Evolutionary conservation across 2,113 vertebrate species (phyloP).

Genomic region (Dasyurus viverrinus): DNA sequence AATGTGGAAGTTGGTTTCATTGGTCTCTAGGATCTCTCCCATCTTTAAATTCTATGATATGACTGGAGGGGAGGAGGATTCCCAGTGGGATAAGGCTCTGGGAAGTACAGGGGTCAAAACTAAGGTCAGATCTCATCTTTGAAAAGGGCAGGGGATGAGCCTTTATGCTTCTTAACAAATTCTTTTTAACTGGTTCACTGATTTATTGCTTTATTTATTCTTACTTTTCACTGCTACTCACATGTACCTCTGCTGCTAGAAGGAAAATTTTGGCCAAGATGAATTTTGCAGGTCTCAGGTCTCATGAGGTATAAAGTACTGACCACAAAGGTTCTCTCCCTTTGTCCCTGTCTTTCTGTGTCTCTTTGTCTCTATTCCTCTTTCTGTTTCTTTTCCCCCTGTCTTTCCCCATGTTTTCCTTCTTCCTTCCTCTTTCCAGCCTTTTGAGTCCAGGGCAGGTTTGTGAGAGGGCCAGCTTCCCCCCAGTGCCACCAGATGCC

Average conservation of each 20-base stretch:
- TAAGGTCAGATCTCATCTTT: background rate
- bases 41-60: background rate
- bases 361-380: background rate
- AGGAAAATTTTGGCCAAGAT: background rate
- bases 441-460: background rate
- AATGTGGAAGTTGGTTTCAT: background rate
- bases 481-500: conserved; percentile 77
- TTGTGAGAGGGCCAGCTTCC: background rate
- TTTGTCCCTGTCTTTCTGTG: background rate
- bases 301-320: background rate
- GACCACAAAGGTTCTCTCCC: background rate
- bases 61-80: too few species aligned
- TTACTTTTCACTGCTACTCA: background rate
- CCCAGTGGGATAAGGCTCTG: background rate
- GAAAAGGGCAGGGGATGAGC: background rate
- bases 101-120: background rate
- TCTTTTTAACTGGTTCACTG: background rate
- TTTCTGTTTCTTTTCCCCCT: background rate
- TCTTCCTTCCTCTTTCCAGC: background rate
- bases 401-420: background rate
- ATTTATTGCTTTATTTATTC: background rate
- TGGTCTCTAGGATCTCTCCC: background rate
- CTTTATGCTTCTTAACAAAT: background rate
- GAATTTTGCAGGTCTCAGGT: background rate
- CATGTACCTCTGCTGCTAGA: background rate